Conservation (phyloP, 2,113 vertebrate genomes). For the Gymnogyps californianus region DNA sequence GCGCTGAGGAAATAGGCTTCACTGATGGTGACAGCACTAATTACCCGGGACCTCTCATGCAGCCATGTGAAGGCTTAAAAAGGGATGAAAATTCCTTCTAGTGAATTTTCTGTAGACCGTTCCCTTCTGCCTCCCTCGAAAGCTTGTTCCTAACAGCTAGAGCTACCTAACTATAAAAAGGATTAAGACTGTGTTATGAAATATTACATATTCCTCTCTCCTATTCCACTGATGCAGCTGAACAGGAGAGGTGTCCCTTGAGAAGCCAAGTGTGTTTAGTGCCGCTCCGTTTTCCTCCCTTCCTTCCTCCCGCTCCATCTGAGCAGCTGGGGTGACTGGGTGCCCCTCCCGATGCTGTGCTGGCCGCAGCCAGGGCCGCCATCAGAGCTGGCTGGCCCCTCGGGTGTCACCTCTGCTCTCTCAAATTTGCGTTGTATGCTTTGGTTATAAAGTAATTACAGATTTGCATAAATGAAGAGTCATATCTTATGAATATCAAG, state of each 20-base stretch:
- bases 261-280: not conserved
- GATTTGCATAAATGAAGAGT: not conserved
- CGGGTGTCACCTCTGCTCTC: not conserved
- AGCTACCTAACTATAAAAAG: not conserved
- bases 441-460: not conserved
- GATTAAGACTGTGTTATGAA: not conserved
- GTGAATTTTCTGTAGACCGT: not conserved
- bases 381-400: not conserved
- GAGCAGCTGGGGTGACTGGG: not conserved
- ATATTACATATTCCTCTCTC: not conserved
- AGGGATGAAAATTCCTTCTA: not conserved
- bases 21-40: not conserved
- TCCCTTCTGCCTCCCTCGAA: not conserved
- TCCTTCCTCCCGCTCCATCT: not conserved
- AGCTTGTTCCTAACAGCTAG: not conserved
- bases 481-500: rapidly evolving
- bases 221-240: not conserved
- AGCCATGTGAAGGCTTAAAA: not conserved
- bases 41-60: not conserved
- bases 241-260: not conserved
- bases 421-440: not conserved
- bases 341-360: not conserved
- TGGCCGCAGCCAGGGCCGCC: not conserved
- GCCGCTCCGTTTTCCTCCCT: not conserved
- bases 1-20: not conserved